Conservation (phyloP, 1,140 invertebrate species). For the Brevipalpus yothersi region DNA sequence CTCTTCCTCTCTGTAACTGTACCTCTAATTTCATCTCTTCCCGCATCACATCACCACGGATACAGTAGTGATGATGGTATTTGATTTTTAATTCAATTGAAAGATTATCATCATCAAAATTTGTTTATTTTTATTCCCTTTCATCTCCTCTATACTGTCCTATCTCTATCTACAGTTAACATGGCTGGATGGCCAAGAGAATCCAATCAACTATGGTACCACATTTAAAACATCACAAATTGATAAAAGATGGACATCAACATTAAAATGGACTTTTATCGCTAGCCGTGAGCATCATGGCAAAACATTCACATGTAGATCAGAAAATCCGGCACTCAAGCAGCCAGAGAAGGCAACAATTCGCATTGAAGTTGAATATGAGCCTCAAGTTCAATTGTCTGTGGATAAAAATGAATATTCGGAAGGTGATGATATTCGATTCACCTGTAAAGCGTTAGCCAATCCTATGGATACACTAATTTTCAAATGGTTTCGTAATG, state of each 20-base stretch:
- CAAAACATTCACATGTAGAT: conserved; percentile 58
- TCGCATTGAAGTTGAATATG: conserved; percentile 21
- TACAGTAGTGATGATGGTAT: too few species aligned
- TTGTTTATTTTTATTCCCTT: not conserved
- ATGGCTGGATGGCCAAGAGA: conserved; percentile 60
- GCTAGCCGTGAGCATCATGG: conserved; percentile 66
- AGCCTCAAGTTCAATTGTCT: conserved; percentile 10
- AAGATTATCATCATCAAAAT: too few species aligned
- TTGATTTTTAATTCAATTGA: too few species aligned
- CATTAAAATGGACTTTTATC: conserved; percentile 39
- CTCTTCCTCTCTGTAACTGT: too few species aligned
- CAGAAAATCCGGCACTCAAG: conserved; percentile 18
- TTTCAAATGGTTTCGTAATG: conserved; percentile 30
- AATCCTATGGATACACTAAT: conserved; percentile 47
- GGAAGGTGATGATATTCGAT: conserved; percentile 35
- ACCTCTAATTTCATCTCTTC: not conserved
- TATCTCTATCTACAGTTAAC: conserved; percentile 37
- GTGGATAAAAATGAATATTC: not conserved
- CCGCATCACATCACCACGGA: too few species aligned
- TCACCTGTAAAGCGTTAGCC: conserved; percentile 56
- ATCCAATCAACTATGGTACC: conserved; percentile 32
- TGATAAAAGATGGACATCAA: conserved; percentile 48
- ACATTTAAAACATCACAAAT: conserved; percentile 25
- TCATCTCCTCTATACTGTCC: not conserved
- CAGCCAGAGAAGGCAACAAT: conserved; percentile 15